Base-by-base conservation (phyloP, 2,113 vertebrate genomes). In the Shinisaurus crocodilurus region DNA sequence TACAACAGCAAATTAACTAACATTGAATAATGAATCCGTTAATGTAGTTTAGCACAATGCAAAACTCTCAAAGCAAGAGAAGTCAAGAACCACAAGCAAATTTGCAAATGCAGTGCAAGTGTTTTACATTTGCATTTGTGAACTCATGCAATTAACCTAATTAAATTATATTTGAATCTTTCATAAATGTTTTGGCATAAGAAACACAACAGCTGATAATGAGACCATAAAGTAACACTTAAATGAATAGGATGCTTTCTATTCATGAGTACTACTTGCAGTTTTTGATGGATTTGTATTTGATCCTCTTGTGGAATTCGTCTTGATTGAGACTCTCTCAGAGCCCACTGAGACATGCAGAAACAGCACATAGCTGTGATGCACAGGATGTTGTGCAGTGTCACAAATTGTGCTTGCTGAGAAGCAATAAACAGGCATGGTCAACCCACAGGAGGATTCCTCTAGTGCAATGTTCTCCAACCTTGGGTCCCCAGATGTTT, bases 121-220 rank as follows among this genome's bases (percentile, higher is more conserved):
- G 48, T 75, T 86, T 63, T 45, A n/a, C 27, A 80, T 29, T 88
- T 69, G 32, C 76, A 88, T 88, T 88, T 80, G 87, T 69, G 60
- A 88, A 79, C 60, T 81, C 63, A 50, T 69, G 76, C 80, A 88
- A 88, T 80, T 67, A 88, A 77, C 63, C 63, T 88, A 80, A 80
- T 80, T 69, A 88, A 80, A 80, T 88, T 67, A 88, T 80, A 75
- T 80, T 69, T 69, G 57, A 88, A 43, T 88, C 74, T 34, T 88
- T 88, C 63, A 50, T 88, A 50, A 80, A 88, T 80, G 87, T 80
- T 88, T 88, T 88, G 87, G 87, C 87, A 88, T 32, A 88, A 69
- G 63, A n/a, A 69, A 37, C 77, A 81, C 43, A 50, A 34, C 37
- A 29, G 87, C 76, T 80, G 60, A 50, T 43, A 67, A 67, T 80